These are phyloP conservation scores for Trichopoda pennipes DNA, from an alignment of 2,888 invertebrate genomes.

Conservation along the genomic window DNA sequence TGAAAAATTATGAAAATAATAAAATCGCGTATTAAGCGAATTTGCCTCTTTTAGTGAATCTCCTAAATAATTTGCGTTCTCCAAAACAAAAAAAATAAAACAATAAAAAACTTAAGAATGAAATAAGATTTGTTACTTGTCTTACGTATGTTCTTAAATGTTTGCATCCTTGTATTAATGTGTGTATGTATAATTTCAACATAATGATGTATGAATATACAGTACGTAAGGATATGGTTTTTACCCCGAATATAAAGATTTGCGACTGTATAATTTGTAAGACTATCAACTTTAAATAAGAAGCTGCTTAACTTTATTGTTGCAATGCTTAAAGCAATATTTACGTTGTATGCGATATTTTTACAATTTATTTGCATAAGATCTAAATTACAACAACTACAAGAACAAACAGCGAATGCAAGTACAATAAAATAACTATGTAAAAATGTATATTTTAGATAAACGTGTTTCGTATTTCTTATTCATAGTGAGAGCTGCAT, in stretches of 20 bases:
- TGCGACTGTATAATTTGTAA: conserved; percentile 68
- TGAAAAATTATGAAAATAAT: too few species aligned
- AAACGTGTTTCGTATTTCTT: conserved; percentile 7
- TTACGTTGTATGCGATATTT: conserved; percentile 78
- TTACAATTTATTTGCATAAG: conserved; percentile 74
- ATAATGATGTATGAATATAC: conserved; percentile 33
- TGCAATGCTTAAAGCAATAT: conserved; percentile 77
- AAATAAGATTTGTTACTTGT: conserved; percentile 41
- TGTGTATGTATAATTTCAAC: not conserved
- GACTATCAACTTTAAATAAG: conserved; percentile 69
- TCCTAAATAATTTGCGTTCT: conserved; percentile 29
- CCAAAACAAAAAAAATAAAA: conserved; percentile 2
- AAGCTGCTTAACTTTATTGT: conserved; percentile 70
- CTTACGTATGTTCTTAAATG: conserved; percentile 9
- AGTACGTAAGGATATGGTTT: not conserved
- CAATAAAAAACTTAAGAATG: conserved; percentile 4
- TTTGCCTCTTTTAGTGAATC: conserved; percentile 4
- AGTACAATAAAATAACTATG: not conserved
- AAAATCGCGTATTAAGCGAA: too few species aligned
- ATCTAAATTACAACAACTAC: conserved; percentile 54
- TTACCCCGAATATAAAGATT: conserved; percentile 33
- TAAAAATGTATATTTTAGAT: conserved; percentile 1
- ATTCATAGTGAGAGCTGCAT: not conserved
- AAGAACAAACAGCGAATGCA: conserved; percentile 29
- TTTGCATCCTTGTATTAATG: not conserved